Base-by-base conservation (phyloP, 2,113 vertebrate species). In the Pygathrix nemaeus region DNA sequence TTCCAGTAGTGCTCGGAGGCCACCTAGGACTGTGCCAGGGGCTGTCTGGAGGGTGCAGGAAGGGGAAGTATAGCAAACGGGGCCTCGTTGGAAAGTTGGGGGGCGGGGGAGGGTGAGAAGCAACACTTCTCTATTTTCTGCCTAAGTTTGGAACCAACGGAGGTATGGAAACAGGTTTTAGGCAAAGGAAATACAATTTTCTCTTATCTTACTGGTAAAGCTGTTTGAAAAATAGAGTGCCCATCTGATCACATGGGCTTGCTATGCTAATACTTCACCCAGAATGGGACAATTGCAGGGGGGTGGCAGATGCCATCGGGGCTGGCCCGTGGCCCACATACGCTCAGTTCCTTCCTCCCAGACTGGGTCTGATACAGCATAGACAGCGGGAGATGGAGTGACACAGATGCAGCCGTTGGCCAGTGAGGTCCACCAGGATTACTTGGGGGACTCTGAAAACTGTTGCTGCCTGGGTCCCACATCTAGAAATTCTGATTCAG, bases 311-410 rank as follows among this genome's bases (percentile, higher is more conserved):
- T 23, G 35, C n/a, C 16, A 0, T 5, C 0, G 1, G 38, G 12
- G 66, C 76, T 18, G 23, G 18, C 25, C 52, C 4, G 4, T 8
- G 2, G 35, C 21, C 72, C 8, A 27, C 38, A 0, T 68, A n/a
- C 4, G 25, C 92, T 32, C 83, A 8, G n/a, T 64, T 30, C 32
- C 61, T 12, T 35, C 52, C n/a, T 84, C 61, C 38, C 0, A 2
- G 27, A 0, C 57, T 76, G 11, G 0, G 6, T 21, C 38, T 4
- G n/a, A 7, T 7, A 5, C 61, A 0, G 6, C 5, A 13, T 20
- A 57, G 75, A 23, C 25, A 0, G 14, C n/a, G 1, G 30, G 7
- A 40, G 3, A 13, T 2, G 3, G 30, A 8, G 64, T 35, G 10
- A n/a, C n/a, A 32, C 35, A 32, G 61, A 16, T 3, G 61, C 45